Conservation (phyloP, 2,797 vertebrate genomes). For the Falco naumanni region DNA sequence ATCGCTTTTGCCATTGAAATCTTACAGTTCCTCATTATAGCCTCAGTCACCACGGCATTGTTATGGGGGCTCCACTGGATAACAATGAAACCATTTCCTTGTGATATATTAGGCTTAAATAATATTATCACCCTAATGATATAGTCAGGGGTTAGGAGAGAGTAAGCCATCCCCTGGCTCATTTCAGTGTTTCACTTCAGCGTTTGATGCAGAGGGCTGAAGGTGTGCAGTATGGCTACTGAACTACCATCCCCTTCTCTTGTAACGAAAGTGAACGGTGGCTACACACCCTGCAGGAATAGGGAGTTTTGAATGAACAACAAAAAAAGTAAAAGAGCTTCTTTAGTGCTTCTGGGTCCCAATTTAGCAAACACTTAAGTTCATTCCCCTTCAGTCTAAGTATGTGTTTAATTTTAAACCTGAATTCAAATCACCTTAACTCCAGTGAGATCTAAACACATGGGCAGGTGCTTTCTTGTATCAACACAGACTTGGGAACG, state of each 20-base stretch:
- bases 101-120: constrained; percentile 25
- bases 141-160: neutral
- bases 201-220: constrained; percentile 26
- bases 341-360: neutral
- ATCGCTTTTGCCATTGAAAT: constrained; percentile 44
- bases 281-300: neutral
- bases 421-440: neutral
- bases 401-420: neutral
- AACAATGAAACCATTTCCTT: constrained; percentile 30
- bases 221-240: neutral
- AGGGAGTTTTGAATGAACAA: neutral
- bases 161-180: neutral
- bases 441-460: neutral
- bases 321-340: neutral
- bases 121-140: constrained; percentile 23
- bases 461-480: neutral
- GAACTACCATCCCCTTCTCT: neutral
- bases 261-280: neutral
- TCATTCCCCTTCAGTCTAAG: neutral
- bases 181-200: neutral
- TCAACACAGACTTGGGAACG: neutral
- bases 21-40: constrained; percentile 48
- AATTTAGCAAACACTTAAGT: neutral
- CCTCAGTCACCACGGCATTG: constrained; percentile 8
- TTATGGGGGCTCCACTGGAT: neutral